Evolutionary conservation across 2,113 vertebrate genomes (phyloP), one percentile per base, ranked within the genome.

Genomic region (Emydura subglobosa): DNA sequence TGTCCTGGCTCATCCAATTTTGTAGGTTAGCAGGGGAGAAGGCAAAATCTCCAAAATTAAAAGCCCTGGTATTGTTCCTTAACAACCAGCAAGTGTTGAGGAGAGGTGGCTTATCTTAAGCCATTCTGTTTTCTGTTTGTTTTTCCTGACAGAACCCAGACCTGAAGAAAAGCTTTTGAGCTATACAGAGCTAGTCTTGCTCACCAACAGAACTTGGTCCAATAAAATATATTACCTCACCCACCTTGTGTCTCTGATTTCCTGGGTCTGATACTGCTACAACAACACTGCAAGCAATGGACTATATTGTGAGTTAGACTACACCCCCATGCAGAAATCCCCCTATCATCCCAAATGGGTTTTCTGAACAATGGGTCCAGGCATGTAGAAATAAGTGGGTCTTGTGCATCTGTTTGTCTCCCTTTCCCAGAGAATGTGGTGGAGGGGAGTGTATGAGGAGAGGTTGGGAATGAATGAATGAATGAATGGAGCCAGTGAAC

Each of bases 401-500:
- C 82, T 25, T 83, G 4, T 59, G 59, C 79, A 25, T 68, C 53
- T 93, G 10, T 47, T 94, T 85, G 34, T 10, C 3, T n/a, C 51
- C 79, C 13, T 7, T 54, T 39, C 12, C 4, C 34, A 68, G n/a
- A 68, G 17, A 17, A 68, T 53, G 51, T 53, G 34, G 12, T 31
- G 57, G 51, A 5, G 51, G 72, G 55, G 49, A 89, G 10, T 31
- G 21, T 44, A 82, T 54, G 86, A 65, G 34, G 4, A 89, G n/a
- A 92, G 79, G 1, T 29, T n/a, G 17, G 25, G 92, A 96, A 88
- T 68, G 31, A 68, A n/a, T 74, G 29, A 94, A n/a, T 93, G 95
- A 65, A 31, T 74, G 29, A 94, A n/a, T 93, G 95, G 24, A 55
- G 74, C 42, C 44, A 88, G 6, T 9, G 7, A 82, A 91, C 22